Evolutionary conservation across 2,113 vertebrate species (phyloP).

Genomic region (Anguilla japonica): DNA sequence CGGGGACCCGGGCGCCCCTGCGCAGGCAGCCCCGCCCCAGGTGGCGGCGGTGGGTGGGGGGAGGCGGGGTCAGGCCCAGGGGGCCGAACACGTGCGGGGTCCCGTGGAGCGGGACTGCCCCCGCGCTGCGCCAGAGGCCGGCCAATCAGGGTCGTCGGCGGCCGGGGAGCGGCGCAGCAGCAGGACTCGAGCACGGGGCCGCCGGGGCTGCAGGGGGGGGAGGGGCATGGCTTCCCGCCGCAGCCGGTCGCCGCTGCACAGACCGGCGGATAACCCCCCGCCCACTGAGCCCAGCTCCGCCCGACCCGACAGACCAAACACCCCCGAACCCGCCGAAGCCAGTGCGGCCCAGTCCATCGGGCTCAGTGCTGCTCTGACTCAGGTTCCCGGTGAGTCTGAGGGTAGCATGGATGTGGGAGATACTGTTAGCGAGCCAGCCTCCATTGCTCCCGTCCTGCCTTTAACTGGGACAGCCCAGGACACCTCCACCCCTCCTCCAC

Average conservation of each 20-base stretch:
- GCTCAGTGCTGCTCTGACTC: slow-evolving; percentile 42
- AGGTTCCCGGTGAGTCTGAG: slow-evolving; percentile 28
- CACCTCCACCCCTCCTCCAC: background rate
- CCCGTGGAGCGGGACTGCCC: slow-evolving; percentile 54
- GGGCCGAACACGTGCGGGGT: slow-evolving; percentile 61
- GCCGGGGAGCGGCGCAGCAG: slow-evolving; percentile 67
- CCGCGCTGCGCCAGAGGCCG: slow-evolving; percentile 48
- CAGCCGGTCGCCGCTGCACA: slow-evolving; percentile 83
- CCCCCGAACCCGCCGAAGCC: background rate
- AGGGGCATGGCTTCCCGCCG: slow-evolving; percentile 70
- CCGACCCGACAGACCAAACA: background rate
- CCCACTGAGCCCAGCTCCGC: slow-evolving; percentile 39
- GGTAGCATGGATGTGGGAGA: slow-evolving; percentile 60
- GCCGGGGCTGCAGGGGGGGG: slow-evolving; percentile 76
- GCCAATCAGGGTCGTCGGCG: slow-evolving; percentile 39
- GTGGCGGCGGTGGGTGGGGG: background rate
- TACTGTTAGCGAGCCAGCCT: background rate
- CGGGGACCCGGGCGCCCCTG: slow-evolving; percentile 25
- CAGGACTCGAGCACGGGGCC: slow-evolving; percentile 77
- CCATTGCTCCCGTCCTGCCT: background rate
- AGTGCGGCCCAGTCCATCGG: slow-evolving; percentile 44
- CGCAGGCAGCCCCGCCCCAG: slow-evolving; percentile 41
- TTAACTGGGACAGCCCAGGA: background rate
- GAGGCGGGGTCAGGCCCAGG: slow-evolving; percentile 37
- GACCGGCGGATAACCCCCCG: slow-evolving; percentile 33